Evolutionary conservation across 2,113 vertebrate genomes (phyloP), one percentile per base, ranked within the genome.

Genomic region (Semnornis frantzii): DNA sequence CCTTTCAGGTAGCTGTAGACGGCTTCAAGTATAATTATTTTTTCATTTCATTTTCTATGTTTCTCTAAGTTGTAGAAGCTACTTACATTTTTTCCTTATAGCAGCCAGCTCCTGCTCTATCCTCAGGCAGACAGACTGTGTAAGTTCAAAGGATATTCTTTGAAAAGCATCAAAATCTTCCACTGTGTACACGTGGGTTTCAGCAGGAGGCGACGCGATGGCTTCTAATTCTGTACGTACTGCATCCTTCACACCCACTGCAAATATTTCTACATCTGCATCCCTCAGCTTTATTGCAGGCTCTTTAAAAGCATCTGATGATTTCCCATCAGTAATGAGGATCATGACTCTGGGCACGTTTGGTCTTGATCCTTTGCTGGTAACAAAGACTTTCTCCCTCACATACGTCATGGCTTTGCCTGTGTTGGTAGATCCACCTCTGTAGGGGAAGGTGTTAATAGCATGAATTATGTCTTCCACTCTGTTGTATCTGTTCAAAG

Each of bases 151-250:
- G 19, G 99, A 99, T 83, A 99, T 99, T 87, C 98, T 99, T 95
- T 99, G 98, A 94, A 99, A 99, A 89, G 99, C 99, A 90, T 99
- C 99, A 84, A 99, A 99, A 94, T 99, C 99, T 88, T 99, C 99
- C 48, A 99, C 99, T 3, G 98, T 99, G 97, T 99, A 99, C 60
- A 99, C 99, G 3, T 99, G 99, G 15, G 98, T 99, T 57, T 99
- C 98, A 0, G 97, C 97, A 9, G 99, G 99, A 15, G 96, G 89
- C 12, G 98, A 99, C 39, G 99, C 99, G 24, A 99, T 99, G 52
- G 99, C 98, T 97, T 99, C 99, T 87, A 99, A 94, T 78, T 99
- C 99, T 4, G 98, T 97, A n/a, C 99, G 98, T 18, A 99, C 99
- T 1, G 99, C 99, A 39, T 99, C 99, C 89, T 99, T 99, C 58